phyloP scores from a whole-genome alignment of 2,888 invertebrate species.

The Drosophila eohydei region DNA sequence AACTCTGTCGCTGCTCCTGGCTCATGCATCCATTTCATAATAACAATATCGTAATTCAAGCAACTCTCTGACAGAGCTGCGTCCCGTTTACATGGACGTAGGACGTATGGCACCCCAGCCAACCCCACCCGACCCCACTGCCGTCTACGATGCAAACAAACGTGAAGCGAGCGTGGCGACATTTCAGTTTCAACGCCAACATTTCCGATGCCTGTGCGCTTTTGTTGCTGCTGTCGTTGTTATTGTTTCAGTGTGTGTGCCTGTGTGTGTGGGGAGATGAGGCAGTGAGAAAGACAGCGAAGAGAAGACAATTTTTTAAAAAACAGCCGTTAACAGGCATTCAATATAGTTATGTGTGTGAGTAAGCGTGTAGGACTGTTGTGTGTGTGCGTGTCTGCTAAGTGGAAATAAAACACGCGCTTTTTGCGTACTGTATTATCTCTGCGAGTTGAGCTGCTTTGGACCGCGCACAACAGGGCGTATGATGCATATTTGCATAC shows the following conservation, averaged over 20 bases:
- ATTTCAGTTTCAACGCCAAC: conserved; percentile 84
- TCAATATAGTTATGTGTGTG: conserved; percentile 57
- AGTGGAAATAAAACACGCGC: conserved; percentile 81
- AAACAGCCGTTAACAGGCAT: conserved; percentile 76
- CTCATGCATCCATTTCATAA: conserved; percentile 81
- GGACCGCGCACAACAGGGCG: conserved; percentile 48
- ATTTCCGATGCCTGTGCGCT: conserved; percentile 83
- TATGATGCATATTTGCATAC: conserved; percentile 54
- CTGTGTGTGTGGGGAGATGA: conserved; percentile 23
- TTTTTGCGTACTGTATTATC: conserved; percentile 74
- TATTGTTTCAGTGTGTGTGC: conserved; percentile 67
- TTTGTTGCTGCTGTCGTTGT: conserved; percentile 69
- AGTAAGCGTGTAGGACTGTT: not conserved
- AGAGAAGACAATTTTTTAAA: conserved; percentile 55
- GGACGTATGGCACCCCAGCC: conserved; percentile 6
- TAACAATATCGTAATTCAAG: conserved; percentile 83
- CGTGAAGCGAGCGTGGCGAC: conserved; percentile 63
- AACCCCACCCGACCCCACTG: not conserved
- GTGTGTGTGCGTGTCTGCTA: conserved; percentile 60
- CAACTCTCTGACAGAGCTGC: conserved; percentile 72
- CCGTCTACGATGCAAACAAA: conserved; percentile 37
- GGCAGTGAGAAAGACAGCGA: conserved; percentile 29
- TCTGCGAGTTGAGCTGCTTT: conserved; percentile 47
- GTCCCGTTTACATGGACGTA: conserved; percentile 52
- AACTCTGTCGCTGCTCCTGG: conserved; percentile 34